Conservation (phyloP, 1,140 invertebrate species). For the Bombus turneri region DNA sequence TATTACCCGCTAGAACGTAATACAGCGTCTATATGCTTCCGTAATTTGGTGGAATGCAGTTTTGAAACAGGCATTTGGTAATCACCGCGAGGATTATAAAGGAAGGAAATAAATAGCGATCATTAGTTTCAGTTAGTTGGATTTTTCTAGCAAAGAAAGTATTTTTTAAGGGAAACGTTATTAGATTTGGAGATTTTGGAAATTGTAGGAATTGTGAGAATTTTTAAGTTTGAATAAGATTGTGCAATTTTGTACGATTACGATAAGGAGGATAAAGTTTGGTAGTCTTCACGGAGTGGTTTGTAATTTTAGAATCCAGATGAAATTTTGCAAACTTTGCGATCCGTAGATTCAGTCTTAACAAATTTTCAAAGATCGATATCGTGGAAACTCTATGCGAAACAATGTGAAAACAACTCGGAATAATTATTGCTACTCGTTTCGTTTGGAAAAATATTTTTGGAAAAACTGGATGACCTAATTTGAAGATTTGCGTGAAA, state of each 20-base stretch:
- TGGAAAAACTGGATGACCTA: background rate
- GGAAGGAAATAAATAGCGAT: background rate
- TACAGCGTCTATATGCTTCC: background rate
- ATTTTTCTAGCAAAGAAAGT: too few relatives aligned
- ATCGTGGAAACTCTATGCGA: background rate
- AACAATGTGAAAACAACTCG: background rate
- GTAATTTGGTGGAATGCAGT: constrained; percentile 20
- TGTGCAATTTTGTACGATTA: background rate
- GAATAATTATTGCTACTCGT: background rate
- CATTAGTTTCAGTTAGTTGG: too few relatives aligned
- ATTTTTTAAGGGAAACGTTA: background rate
- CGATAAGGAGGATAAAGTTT: too few relatives aligned
- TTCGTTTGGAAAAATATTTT: background rate
- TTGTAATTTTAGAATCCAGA: background rate
- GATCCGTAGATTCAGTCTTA: background rate
- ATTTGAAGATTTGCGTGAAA: background rate
- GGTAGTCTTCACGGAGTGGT: background rate
- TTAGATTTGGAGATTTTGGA: too few relatives aligned
- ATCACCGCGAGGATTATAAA: background rate
- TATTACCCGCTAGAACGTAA: background rate
- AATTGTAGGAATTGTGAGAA: too few relatives aligned
- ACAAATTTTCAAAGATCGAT: background rate
- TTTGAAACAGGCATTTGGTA: constrained; percentile 23
- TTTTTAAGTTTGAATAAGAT: too few relatives aligned
- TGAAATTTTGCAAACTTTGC: background rate